Evolutionary conservation across 2,888 invertebrate species (phyloP), one percentile per base, ranked within the genome.

Genomic region (Anarsia innoxiella): DNA sequence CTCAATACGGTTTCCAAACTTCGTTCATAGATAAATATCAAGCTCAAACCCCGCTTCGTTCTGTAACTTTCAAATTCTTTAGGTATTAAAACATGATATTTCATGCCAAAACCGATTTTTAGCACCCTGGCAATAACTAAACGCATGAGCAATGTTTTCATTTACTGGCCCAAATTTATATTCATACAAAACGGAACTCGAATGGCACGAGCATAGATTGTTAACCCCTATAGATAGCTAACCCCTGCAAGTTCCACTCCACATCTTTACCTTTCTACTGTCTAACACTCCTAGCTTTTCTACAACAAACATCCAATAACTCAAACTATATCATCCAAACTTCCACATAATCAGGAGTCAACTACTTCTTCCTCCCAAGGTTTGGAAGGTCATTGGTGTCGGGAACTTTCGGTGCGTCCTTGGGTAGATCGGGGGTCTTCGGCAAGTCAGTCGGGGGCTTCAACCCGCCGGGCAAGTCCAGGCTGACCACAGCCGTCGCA

Each of bases 401-500:
- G 23, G 53, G 1, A 56, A 27, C 11, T 38, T 40, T 26, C 30
- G 31, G 14, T 42, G 44, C 13, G 42, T 71, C 73, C 12, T 59
- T 57, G 4, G 48, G 36, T 5, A 41, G 11, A 27, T 53, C 53
- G 0, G 56, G 53, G 5, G 42, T 13, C 30, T 58, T 58, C 16
- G 50, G 49, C 14, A 54, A 48, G 6, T 40, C 51, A 2, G 10
- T 36, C 16, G 59, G 51, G 0, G 45, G 44, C 41, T 66, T 67
- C 23, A 51, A 40, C 15, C 51, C 61, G 4, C 26, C 62, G 43
- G 55, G 53, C 15, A 69, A 46, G 28, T 71, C 75, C 5, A 56
- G 26, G 41, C 54, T 51, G 23, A 60, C 48, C 14, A 59, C 61
- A 5, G 63, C 66, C 9, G 69, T 54, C 0, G 64, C 70, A 51